phyloP scores from a whole-genome alignment of 2,113 vertebrate species.

The Oryzias curvinotus region DNA sequence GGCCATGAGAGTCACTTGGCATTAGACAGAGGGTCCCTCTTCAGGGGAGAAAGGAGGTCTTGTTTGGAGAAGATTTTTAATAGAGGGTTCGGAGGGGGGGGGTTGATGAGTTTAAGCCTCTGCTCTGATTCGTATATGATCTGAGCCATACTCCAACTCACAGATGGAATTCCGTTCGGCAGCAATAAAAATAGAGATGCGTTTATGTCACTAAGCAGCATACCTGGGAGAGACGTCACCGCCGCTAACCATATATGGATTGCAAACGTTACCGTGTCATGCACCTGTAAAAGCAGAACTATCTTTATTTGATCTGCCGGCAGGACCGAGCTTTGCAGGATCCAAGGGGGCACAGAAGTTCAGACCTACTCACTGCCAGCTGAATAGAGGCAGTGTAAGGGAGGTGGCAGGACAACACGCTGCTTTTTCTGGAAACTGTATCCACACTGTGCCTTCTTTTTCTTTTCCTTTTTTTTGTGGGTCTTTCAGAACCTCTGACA shows the following conservation, averaged over 20 bases:
- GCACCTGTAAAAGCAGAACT: constrained; percentile 12
- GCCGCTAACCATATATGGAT: neutral
- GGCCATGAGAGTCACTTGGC: constrained; percentile 93
- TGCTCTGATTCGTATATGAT: constrained; percentile 83
- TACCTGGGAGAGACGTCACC: neutral
- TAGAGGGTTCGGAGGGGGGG: constrained; percentile 65
- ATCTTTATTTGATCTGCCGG: too few relatives aligned
- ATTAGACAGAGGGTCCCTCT: constrained; percentile 95
- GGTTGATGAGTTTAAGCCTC: constrained; percentile 32
- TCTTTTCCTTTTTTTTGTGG: constrained; percentile 4
- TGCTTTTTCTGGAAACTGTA: constrained; percentile 26
- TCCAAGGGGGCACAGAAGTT: neutral
- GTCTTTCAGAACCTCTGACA: constrained; percentile 22
- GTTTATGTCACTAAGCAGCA: constrained; percentile 10
- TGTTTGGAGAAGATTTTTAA: constrained; percentile 90
- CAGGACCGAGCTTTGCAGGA: too few relatives aligned
- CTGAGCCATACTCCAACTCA: constrained; percentile 83
- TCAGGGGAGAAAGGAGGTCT: constrained; percentile 92
- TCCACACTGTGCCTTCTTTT: constrained; percentile 30
- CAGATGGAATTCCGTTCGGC: constrained; percentile 80
- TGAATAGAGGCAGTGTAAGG: constrained; percentile 54
- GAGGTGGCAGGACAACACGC: constrained; percentile 22
- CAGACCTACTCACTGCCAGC: constrained; percentile 39
- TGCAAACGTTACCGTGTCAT: neutral
- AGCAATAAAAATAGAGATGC: neutral